Evolutionary conservation across 2,113 vertebrate species (phyloP), one percentile per base, ranked within the genome.

Genomic region (Pedionomus torquatus): DNA sequence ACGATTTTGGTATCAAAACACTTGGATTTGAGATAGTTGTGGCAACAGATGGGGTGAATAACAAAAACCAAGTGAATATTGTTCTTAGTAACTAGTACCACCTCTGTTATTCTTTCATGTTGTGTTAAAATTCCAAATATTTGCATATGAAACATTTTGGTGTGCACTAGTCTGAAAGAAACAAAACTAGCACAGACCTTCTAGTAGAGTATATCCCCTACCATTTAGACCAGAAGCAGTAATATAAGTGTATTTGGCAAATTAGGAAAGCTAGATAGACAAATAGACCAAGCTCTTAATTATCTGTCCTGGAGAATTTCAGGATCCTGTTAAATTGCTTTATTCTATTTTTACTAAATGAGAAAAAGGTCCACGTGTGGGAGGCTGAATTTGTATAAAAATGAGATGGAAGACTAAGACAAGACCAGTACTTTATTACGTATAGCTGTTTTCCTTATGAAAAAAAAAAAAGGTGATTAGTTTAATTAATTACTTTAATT

Each of bases 401-500:
- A 74, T 49, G 61, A 83, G 33, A 58, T 23, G 8, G 52, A 82
- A 92, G 48, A 92, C 49, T 75, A 83, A 82, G 71, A 89, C 17
- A 33, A 60, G 57, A 75, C 4, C 11, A 31, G 17, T 75, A 17
- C 33, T 76, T 79, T 87, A 87, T 87, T 89, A 71, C 5, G 5
- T 39, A 37, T 55, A 91, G 77, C 57, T 89, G 46, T 63, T 97
- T 83, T 87, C 48, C 72, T 90, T 89, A 81, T 20, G 3, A 39
- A 58, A 68, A 82, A 44, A 39, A 57, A 68, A 82, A 46, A 83
- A 76, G 4, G 8, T 48, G 78, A 89, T 88, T 44, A 65, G 55
- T 88, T 66, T 78, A 78, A 87, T 86, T 78, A 92, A 94, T 96
- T 80, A 54, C 44, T 91, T 93, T 72, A 86, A 86, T 94, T 81